These are phyloP conservation scores for Heptranchias perlo DNA, from an alignment of 2,113 vertebrate genomes.

Conservation along the genomic window DNA sequence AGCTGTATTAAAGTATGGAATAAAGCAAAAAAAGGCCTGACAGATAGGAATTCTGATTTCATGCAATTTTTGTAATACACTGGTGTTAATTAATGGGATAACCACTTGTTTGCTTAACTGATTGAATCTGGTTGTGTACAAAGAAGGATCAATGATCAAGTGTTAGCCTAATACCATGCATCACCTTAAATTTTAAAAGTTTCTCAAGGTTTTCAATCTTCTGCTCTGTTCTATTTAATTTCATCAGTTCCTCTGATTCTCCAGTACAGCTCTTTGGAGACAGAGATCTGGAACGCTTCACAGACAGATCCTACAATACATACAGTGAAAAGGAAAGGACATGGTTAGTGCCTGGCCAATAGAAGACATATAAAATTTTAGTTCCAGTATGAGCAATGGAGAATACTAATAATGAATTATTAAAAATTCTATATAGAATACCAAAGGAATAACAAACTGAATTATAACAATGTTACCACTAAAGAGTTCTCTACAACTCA, in stretches of 20 bases:
- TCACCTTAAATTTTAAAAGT: slow-evolving; percentile 75
- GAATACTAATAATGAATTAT: slow-evolving; percentile 92
- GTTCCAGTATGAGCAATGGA: slow-evolving; percentile 71
- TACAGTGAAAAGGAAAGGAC: slow-evolving; percentile 69
- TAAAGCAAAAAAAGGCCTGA: not conserved
- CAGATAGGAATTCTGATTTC: not conserved
- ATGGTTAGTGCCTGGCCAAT: slow-evolving; percentile 53
- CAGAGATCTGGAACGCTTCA: slow-evolving; percentile 86
- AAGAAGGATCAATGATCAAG: not conserved
- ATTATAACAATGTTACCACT: slow-evolving; percentile 77
- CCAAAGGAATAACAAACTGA: slow-evolving; percentile 85
- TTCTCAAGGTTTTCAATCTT: slow-evolving; percentile 76
- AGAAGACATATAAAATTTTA: slow-evolving; percentile 69
- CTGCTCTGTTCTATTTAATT: slow-evolving; percentile 62
- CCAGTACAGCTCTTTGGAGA: slow-evolving; percentile 72
- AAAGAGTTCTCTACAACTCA: slow-evolving; percentile 94
- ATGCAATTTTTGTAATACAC: not conserved
- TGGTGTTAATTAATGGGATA: not conserved
- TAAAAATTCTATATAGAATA: slow-evolving; percentile 77
- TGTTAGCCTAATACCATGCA: slow-evolving; percentile 17
- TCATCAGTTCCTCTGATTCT: slow-evolving; percentile 56
- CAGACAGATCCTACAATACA: slow-evolving; percentile 70
- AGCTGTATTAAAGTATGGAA: too few relatives aligned
- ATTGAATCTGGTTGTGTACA: not conserved
- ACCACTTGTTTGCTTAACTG: not conserved